Evolutionary conservation across 37 sponge, comb jelly and placozoan species (phyloP).

Genomic region (Bolinopsis microptera): DNA sequence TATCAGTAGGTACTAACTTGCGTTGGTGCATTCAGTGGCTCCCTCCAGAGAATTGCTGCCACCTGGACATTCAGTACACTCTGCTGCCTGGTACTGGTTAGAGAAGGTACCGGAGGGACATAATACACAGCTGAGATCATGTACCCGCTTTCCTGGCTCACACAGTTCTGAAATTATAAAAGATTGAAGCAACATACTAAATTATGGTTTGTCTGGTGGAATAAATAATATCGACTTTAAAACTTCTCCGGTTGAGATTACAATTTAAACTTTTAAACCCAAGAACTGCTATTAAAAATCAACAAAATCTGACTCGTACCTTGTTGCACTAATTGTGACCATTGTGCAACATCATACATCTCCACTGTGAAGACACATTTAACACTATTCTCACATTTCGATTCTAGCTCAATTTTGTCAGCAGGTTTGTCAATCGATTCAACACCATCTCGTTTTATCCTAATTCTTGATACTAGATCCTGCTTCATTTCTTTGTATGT

Average conservation of each 20-base stretch:
- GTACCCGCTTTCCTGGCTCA: neutral
- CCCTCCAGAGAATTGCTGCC: neutral
- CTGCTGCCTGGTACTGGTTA: neutral
- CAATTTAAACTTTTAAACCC: too few relatives aligned
- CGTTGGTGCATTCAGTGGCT: neutral
- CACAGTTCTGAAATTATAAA: neutral
- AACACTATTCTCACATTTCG: neutral
- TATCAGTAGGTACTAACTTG: neutral
- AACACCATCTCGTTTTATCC: neutral
- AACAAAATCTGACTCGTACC: too few relatives aligned
- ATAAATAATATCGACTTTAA: too few relatives aligned
- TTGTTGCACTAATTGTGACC: neutral
- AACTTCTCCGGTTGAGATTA: neutral
- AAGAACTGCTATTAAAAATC: too few relatives aligned
- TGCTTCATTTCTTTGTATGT: neutral
- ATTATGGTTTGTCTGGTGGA: too few relatives aligned
- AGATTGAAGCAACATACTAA: too few relatives aligned
- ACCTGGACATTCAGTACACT: neutral
- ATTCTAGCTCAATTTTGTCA: neutral
- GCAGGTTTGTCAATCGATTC: neutral
- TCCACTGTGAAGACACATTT: neutral
- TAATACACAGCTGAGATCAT: neutral
- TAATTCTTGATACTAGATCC: neutral
- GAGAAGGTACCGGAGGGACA: neutral
- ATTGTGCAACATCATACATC: neutral